These are phyloP conservation scores for Eleutherodactylus coqui DNA, from an alignment of 2,797 vertebrate species.

Conservation along the genomic window DNA sequence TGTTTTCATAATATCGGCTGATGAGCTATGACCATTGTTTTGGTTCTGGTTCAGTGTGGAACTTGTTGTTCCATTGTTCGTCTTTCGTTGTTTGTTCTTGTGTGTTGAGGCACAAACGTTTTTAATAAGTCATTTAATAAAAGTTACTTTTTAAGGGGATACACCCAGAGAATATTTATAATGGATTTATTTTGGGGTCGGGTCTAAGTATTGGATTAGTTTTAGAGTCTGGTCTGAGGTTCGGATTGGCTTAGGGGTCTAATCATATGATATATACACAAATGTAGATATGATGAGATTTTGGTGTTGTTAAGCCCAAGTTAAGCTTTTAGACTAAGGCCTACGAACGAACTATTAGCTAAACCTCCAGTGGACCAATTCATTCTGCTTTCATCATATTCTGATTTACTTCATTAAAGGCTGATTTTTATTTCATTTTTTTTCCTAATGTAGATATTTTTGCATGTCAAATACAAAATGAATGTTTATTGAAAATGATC, in stretches of 20 bases:
- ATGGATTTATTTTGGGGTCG: too few species aligned
- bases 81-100: too few species aligned
- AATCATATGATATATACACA: background rate
- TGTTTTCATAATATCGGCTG: too few species aligned
- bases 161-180: too few species aligned
- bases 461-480: slow-evolving; percentile 38
- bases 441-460: background rate
- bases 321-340: background rate
- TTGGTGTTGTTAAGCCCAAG: background rate
- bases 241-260: background rate
- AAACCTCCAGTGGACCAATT: background rate
- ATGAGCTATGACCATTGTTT: too few species aligned
- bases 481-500: background rate
- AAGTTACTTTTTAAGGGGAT: too few species aligned
- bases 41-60: too few species aligned
- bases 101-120: too few species aligned
- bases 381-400: background rate
- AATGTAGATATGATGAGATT: background rate
- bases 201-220: background rate
- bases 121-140: too few species aligned
- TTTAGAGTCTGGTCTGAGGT: background rate
- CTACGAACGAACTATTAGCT: background rate
- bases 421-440: background rate
- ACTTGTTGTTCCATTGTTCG: too few species aligned
- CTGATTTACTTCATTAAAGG: background rate